Evolutionary conservation across 2,888 invertebrate species (phyloP), one percentile per base, ranked within the genome.

Genomic region (Belgica antarctica): DNA sequence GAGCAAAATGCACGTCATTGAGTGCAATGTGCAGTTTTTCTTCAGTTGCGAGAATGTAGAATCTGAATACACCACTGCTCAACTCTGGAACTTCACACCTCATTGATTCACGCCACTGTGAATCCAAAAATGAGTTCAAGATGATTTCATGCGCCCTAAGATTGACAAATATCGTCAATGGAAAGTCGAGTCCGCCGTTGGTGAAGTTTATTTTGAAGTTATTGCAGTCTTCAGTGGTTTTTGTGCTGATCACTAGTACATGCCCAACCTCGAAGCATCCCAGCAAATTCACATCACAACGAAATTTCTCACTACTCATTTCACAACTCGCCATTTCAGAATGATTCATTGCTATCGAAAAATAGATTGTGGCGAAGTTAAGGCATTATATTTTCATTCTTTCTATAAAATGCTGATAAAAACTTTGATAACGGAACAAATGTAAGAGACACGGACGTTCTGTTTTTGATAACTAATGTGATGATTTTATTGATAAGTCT

Each of bases 1-100:
- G n/a, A 12, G 19, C 52, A 1, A 57, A 12, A 52, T 34, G 31
- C 15, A 31, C 15, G 8, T 68, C 57, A 31, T 68, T 57, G 22
- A 68, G 15, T 10, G 68, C 68, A 28, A 68, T 28, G 12, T 47
- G 31, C 31, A 68, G 34, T n/a, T 31, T 68, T 19, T 57, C 57
- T 10, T 68, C 68, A 3, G 47, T 7, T 22, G 31, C 47, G 4
- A 68, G 24, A 31, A 68, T 57, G 31, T 57, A 68, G 25, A 68
- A 10, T 31, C 28, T 46, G 1, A 68, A 28, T 17, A 22, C 22
- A 3, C 52, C 52, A 2, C 19, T 8, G 4, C 1, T 22, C 19
- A 52, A 22, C 22, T 17, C 2, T 7, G 7, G n/a, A 8, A 59
- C 27, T 12, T 27, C 59, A 59, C 12, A 10, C 15, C 27, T 27